Evolutionary conservation across 2,113 vertebrate genomes (phyloP).

Genomic region (Gnathonemus longibarbis): DNA sequence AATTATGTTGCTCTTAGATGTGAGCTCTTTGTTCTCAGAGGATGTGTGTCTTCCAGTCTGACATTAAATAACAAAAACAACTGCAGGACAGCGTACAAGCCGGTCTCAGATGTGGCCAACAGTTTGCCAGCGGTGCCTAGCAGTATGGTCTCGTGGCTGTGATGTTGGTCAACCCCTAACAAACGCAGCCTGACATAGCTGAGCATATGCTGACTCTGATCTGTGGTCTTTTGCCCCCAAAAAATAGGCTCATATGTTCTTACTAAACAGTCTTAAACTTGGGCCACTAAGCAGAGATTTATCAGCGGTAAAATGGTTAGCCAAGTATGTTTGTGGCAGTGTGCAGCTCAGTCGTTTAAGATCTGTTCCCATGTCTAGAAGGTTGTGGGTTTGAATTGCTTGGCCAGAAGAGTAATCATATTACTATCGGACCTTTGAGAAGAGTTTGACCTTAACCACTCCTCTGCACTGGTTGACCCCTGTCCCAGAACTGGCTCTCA

Average conservation of each 20-base stretch:
- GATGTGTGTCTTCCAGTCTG: background rate
- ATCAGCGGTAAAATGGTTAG: background rate
- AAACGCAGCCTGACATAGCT: slow-evolving; percentile 24
- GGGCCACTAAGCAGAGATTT: background rate
- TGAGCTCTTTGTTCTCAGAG: slow-evolving; percentile 4
- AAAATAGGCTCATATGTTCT: slow-evolving; percentile 19
- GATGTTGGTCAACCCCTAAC: background rate
- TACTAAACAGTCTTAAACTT: background rate
- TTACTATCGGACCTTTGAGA: background rate
- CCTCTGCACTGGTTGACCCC: background rate
- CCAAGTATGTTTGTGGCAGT: background rate
- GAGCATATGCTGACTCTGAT: background rate
- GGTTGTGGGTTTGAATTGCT: background rate
- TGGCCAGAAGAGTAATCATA: background rate
- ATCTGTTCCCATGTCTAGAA: background rate
- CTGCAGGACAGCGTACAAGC: background rate
- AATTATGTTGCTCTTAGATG: background rate
- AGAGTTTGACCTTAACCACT: background rate
- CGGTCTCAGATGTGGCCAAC: background rate
- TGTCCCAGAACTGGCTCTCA: background rate
- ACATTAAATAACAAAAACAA: slow-evolving; percentile 13
- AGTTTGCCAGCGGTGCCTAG: background rate
- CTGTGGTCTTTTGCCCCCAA: slow-evolving; percentile 7
- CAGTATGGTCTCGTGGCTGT: background rate
- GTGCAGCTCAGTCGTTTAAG: background rate